Percentiles rank a stretch among this genome's conserved stretches.
Evolutionary conservation across 2,888 invertebrate genomes (phyloP).

Genomic region (Cantharis nigra): DNA sequence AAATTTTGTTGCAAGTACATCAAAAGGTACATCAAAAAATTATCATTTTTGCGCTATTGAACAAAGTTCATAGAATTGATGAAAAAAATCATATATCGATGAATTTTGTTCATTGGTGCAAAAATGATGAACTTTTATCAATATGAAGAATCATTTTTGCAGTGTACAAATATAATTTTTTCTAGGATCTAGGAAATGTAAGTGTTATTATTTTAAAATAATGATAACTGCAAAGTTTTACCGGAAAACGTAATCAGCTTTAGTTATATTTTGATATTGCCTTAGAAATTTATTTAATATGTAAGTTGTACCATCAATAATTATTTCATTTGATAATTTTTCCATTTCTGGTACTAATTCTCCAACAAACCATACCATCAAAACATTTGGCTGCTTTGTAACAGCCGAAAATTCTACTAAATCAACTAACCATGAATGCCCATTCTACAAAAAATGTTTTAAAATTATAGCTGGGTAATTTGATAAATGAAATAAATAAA

Average conservation of each 20-base stretch:
- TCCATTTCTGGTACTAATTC: constrained; percentile 65
- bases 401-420: neutral
- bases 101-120: too few species aligned
- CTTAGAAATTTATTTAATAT: constrained; percentile 55
- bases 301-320: constrained; percentile 54
- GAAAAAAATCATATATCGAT: too few species aligned
- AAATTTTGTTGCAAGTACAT: too few species aligned
- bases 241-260: constrained; percentile 44
- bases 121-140: too few species aligned
- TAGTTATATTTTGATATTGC: constrained; percentile 47
- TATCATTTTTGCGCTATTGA: too few species aligned
- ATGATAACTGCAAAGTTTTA: neutral
- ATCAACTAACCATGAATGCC: neutral
- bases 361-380: constrained; percentile 69
- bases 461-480: neutral
- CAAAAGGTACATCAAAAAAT: too few species aligned
- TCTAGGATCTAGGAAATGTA: neutral
- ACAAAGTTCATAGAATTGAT: too few species aligned
- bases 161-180: too few species aligned
- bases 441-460: neutral
- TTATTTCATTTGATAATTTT: constrained; percentile 57
- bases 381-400: constrained; percentile 52
- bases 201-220: neutral
- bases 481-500: too few species aligned
- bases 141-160: too few species aligned